Base-by-base conservation (phyloP, 2,113 vertebrate genomes). In the Megalops atlanticus region DNA sequence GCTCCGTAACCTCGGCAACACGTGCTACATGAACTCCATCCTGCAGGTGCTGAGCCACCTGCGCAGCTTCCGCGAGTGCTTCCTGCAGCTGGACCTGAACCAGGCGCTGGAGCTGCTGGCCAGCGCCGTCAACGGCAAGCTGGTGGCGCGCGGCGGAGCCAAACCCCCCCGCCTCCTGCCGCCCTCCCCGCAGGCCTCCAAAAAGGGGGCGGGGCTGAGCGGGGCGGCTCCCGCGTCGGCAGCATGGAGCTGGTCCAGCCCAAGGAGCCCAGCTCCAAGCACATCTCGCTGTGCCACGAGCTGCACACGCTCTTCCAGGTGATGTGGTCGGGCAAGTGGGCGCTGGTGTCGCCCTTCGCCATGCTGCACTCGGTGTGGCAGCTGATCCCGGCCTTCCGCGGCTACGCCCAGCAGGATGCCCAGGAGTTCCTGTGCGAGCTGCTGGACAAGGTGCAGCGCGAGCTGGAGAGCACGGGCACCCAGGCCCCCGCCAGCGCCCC, bases 291-390 rank as follows among this genome's bases (percentile, higher is more conserved):
- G 70, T 98, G 96, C 86, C 97, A 97, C 24, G 96, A 98, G 87
- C 84, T 98, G 80, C 97, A 97, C 90, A 97, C 95, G 74, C 90
- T 98, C 40, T 98, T 98, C 87, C 94, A 97, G 90, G 94, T 97
- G 52, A 99, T 98, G 97, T 98, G 97, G 97, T 98, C 97, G 83
- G 96, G 95, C 88, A 96, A 95, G 83, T 99, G 98, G 97, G 96
- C 97, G 0, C 90, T 99, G 47, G 98, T 99, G 64, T 99, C 98
- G 0, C 98, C 98, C 1, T 99, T 99, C 7, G 98, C 97, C 92
- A 99, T 99, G 98, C 95, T 99, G 86, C 97, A 99, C 90, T 99
- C 98, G 0, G 98, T 99, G 84, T 99, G 98, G 97, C 98, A 97
- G 88, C 94, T 99, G 80, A 99, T 99, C 88, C 98, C 98, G 0